Conservation (phyloP, 2,797 vertebrate species). For the Catostomus latipinnis region DNA sequence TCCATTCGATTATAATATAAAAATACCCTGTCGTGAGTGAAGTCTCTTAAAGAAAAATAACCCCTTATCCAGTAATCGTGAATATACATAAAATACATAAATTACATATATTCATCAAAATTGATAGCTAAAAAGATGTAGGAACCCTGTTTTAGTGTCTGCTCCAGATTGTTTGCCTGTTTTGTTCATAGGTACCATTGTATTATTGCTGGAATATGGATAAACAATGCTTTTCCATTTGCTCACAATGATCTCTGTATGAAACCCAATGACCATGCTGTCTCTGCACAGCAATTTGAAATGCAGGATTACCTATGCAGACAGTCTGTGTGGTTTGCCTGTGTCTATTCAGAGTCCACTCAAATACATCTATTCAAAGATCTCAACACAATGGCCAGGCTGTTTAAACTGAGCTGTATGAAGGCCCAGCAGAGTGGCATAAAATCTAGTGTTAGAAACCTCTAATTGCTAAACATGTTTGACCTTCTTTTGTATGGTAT, state of each 20-base stretch:
- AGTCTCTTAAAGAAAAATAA: too few species aligned
- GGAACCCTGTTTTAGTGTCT: too few species aligned
- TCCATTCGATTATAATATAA: too few species aligned
- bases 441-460: constrained; percentile 28
- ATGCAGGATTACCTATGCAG: neutral
- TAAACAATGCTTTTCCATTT: neutral
- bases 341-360: constrained; percentile 32
- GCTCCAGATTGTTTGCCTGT: neutral
- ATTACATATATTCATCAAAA: too few species aligned
- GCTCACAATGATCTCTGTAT: neutral
- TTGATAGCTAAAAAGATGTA: too few species aligned
- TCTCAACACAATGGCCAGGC: constrained; percentile 1
- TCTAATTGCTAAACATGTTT: constrained; percentile 20
- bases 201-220: neutral
- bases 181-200: neutral
- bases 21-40: too few species aligned
- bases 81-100: too few species aligned
- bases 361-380: constrained; percentile 28
- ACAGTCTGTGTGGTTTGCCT: neutral
- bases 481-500: neutral
- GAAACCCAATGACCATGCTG: neutral
- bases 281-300: neutral
- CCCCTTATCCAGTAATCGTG: too few species aligned
- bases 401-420: neutral
- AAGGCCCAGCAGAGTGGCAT: neutral